Conservation (phyloP, 2,888 invertebrate genomes). For the Camponotus fellah region DNA sequence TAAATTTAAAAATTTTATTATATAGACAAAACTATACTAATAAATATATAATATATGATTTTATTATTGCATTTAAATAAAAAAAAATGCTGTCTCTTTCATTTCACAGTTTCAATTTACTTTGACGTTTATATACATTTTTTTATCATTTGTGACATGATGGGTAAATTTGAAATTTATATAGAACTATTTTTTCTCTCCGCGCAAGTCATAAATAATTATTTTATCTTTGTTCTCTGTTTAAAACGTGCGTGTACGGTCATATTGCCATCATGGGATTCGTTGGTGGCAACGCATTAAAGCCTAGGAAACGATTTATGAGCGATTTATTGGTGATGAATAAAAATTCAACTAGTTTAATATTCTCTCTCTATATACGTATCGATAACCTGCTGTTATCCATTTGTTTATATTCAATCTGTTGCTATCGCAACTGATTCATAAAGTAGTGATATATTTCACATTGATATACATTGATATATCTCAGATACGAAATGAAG, state of each 20-base stretch:
- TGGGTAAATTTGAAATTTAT: not conserved
- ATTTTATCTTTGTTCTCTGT: constrained; percentile 25
- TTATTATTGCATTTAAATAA: not conserved
- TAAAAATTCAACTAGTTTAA: constrained; percentile 46
- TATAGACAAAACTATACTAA: not conserved
- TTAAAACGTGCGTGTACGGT: constrained; percentile 25
- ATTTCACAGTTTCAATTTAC: not conserved
- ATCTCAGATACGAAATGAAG: constrained; percentile 30
- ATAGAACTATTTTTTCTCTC: constrained; percentile 1
- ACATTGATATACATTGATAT: too few species aligned
- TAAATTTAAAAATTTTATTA: not conserved
- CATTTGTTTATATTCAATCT: constrained; percentile 29
- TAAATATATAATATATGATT: not conserved
- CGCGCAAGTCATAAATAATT: constrained; percentile 30
- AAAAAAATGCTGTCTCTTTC: not conserved
- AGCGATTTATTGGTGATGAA: constrained; percentile 34
- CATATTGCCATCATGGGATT: not conserved
- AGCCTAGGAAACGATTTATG: constrained; percentile 36
- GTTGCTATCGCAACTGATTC: not conserved
- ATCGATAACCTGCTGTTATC: constrained; percentile 37
- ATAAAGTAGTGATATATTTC: constrained; percentile 27
- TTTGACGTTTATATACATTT: constrained; percentile 1
- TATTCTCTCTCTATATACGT: not conserved
- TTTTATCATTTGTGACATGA: constrained; percentile 11
- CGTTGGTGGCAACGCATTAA: constrained; percentile 7